Conservation (phyloP, 1,140 invertebrate genomes). For the Diprion similis region DNA sequence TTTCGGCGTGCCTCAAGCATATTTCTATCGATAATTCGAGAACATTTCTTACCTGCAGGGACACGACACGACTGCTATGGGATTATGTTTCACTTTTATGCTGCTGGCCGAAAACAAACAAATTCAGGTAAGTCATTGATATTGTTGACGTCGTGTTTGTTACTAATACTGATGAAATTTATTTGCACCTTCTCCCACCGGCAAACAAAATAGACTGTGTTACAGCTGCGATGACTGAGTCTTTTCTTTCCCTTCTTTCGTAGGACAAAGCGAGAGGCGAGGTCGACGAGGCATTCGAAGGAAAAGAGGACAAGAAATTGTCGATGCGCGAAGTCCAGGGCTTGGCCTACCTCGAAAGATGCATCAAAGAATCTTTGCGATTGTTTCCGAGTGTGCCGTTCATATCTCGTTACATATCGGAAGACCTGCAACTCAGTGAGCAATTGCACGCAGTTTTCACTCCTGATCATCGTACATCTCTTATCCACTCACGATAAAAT, state of each 20-base stretch:
- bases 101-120: constrained; percentile 35
- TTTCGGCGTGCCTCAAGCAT: background rate
- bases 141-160: background rate
- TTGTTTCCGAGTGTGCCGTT: constrained; percentile 68
- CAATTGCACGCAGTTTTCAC: no score
- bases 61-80: constrained; percentile 38
- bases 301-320: constrained; percentile 29
- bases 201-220: no score
- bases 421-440: constrained; percentile 50
- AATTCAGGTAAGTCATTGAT: constrained; percentile 32
- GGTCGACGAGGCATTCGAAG: constrained; percentile 31
- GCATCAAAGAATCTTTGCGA: constrained; percentile 69
- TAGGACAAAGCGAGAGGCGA: constrained; percentile 39
- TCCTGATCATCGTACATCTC: no score
- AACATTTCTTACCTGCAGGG: constrained; percentile 26
- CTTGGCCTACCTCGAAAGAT: constrained; percentile 65
- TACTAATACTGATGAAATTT: constrained; percentile 13
- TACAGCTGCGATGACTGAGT: constrained; percentile 37
- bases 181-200: background rate
- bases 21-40: background rate
- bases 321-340: constrained; percentile 28
- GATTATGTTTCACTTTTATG: constrained; percentile 29
- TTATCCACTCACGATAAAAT: no score
- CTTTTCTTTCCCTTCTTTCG: background rate
- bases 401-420: constrained; percentile 57